Evolutionary conservation across 2,797 vertebrate species (phyloP), one percentile per base, ranked within the genome.

Genomic region (Acrocephalus scirpaceus): DNA sequence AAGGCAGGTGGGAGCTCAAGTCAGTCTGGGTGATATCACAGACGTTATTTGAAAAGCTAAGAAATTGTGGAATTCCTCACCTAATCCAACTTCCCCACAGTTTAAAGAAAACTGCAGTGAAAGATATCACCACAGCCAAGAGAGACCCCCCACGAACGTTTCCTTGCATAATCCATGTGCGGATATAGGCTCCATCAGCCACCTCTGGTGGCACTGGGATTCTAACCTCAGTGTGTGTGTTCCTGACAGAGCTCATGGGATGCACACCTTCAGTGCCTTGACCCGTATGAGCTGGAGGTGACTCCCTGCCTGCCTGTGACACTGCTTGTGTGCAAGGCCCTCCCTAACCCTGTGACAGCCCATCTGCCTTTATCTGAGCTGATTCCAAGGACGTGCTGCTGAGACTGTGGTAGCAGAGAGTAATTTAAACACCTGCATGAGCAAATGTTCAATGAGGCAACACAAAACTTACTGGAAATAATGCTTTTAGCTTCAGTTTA

Each of bases 11-110:
- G 96, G 93, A 95, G 95, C 69, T 13, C 20, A 1, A 93, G 80
- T 86, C 87, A 85, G 92, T 9, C 66, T 17, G 80, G 62, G 89
- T 86, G 96, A 97, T 96, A 97, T 96, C 81, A 0, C 84, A 91
- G 96, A 95, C 94, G 94, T 96, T 97, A 97, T 97, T 96, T 97
- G 95, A 97, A 97, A 97, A 97, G 95, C 92, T 87, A 91, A 95
- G 96, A 94, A 96, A 97, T 88, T 88, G 92, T 95, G 96, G 95
- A 96, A 97, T 97, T 97, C 97, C 96, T 97, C 96, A 96, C 96
- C 93, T 97, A 97, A 97, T 97, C 95, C 95, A 97, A 93, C 96
- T 97, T 96, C 93, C 93, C 92, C 94, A 96, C 86, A 97, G 93
- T 93, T 97, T 97, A 97, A 97, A 97, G 96, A 96, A 96, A 95